Percentiles rank a stretch among this genome's conserved stretches.
These are phyloP conservation scores for Potamilus streckersoni DNA, from an alignment of 1,140 invertebrate species.

Conservation along the genomic window DNA sequence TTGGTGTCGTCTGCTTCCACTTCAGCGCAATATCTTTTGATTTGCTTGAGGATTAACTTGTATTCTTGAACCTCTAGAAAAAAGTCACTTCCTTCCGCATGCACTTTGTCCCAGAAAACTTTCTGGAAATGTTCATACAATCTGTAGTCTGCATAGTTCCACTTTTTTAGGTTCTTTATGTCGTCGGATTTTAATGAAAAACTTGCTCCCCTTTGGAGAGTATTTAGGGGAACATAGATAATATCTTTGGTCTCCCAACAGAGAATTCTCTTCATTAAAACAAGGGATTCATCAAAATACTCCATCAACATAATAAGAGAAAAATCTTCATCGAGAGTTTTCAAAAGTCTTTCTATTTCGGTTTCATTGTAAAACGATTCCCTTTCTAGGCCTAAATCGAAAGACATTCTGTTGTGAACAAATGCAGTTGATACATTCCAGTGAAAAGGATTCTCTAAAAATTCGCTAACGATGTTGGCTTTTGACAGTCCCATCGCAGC, in stretches of 20 bases:
- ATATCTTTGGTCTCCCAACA: conserved; percentile 61
- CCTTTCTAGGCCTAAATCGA: conserved; percentile 47
- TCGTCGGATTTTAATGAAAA: conserved; percentile 33
- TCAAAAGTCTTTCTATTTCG: conserved; percentile 36
- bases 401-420: conserved; percentile 50
- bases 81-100: conserved; percentile 37
- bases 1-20: not conserved
- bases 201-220: conserved; percentile 29
- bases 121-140: conserved; percentile 46
- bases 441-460: conserved; percentile 22
- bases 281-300: conserved; percentile 57
- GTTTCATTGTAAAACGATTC: conserved; percentile 29
- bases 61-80: conserved; percentile 44
- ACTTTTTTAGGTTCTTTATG: conserved; percentile 28
- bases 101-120: conserved; percentile 35
- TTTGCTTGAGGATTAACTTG: conserved; percentile 30
- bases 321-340: conserved; percentile 50
- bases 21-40: conserved; percentile 36
- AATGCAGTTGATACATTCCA: conserved; percentile 22
- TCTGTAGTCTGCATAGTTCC: conserved; percentile 45
- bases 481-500: not conserved
- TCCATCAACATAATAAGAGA: conserved; percentile 55
- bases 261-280: conserved; percentile 49
- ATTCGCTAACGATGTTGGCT: conserved; percentile 11
- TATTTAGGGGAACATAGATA: conserved; percentile 54